Percentiles rank a stretch among this genome's conserved stretches.
phyloP scores from a whole-genome alignment of 2,888 invertebrate genomes.

The Bimastos eiseni region DNA sequence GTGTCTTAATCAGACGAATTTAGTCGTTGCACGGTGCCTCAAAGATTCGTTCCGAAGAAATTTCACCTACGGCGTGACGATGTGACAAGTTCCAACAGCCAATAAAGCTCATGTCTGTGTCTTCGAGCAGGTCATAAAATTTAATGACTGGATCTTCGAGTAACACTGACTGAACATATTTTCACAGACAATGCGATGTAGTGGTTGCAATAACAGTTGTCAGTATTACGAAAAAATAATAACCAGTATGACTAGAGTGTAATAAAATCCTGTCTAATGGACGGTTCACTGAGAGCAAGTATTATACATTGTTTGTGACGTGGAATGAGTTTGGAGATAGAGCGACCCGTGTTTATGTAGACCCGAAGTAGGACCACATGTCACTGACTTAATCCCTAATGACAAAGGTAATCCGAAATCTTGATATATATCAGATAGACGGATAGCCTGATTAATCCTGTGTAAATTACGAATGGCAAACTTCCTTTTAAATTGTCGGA shows the following conservation, averaged over 20 bases:
- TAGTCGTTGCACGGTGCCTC: background rate
- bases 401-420: background rate
- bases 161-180: constrained; percentile 2
- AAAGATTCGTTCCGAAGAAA: background rate
- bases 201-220: background rate
- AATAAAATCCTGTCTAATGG: background rate
- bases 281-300: background rate
- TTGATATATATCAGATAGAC: no score
- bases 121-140: background rate
- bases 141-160: background rate
- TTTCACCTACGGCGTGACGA: background rate
- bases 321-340: background rate
- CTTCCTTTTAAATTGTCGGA: no score
- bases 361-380: background rate
- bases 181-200: background rate
- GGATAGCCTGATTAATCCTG: no score
- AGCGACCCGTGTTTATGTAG: background rate
- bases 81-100: background rate
- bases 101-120: background rate
- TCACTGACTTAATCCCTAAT: background rate
- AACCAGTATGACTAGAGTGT: background rate
- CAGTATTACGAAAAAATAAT: background rate
- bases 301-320: background rate
- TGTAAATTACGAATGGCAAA: no score
- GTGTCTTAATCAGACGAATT: background rate